Evolutionary conservation across 2,797 vertebrate genomes (phyloP), one percentile per base, ranked within the genome.

Genomic region (Cygnus olor): DNA sequence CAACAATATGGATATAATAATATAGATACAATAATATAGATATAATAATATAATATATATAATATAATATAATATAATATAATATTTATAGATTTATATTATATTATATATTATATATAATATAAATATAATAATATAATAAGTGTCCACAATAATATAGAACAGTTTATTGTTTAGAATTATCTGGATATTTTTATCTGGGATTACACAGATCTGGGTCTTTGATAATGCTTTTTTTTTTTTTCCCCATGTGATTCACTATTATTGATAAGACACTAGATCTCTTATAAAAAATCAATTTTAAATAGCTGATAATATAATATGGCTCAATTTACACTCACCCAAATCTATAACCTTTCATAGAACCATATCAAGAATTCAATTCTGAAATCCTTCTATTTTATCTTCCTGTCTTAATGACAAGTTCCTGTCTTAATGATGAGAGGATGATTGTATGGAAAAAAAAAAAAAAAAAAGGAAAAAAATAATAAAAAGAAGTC

Each of bases 181-280:
- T 57, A 49, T 34, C 14, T 53, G 14, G 1, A 10, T 32, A 25
- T 56, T 73, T 68, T 73, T 57, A 45, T 45, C 36, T 44, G 12
- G 8, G 14, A 27, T 68, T 83, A 11, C 4, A 83, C 5, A 68
- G 24, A 56, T 44, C 32, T 64, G 66, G 10, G 10, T 68, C 8
- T 73, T 80, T 21, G 9, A 22, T 14, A 87, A 36, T 40, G 6
- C 0, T 6, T 25, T 24, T 4, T 3, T 21, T n/a, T 25, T 10
- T 14, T 40, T 18, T 14, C 2, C 40, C 20, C n/a, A 10, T 25
- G 2, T 36, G 2, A 2, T 47, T 44, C 69, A 56, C 0, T 0
- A 1, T 45, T 63, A 1, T 14, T 77, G 47, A 56, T 17, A 20
- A 36, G 5, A 2, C 4, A 12, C 4, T 57, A 40, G 5, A 0